A percentile compares a stretch with the other conserved stretches of the same genome.
These are phyloP conservation scores for Anoplopoma fimbria DNA, from an alignment of 2,113 vertebrate species.

Conservation along the genomic window DNA sequence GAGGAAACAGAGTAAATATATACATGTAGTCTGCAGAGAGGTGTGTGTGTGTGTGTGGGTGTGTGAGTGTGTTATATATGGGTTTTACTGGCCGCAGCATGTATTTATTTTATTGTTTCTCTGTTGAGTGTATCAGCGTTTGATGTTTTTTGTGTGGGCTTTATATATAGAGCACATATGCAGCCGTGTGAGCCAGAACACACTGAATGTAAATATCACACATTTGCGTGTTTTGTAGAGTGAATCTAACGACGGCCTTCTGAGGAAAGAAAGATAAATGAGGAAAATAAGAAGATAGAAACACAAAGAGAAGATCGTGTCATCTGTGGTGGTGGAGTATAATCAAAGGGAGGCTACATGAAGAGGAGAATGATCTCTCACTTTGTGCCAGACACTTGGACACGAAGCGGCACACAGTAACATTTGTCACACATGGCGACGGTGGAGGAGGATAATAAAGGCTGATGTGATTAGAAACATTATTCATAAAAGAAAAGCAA, in stretches of 20 bases:
- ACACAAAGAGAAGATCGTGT: constrained; percentile 9
- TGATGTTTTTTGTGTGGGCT: neutral
- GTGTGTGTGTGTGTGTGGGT: neutral
- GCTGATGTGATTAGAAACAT: neutral
- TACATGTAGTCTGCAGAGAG: constrained; percentile 17
- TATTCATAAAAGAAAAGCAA: constrained; percentile 12
- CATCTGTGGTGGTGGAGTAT: constrained; percentile 30
- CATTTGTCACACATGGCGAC: constrained; percentile 22
- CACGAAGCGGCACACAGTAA: constrained; percentile 14
- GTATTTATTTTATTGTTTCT: constrained; percentile 40
- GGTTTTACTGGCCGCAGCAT: neutral
- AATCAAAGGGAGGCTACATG: constrained; percentile 42
- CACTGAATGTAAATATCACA: neutral
- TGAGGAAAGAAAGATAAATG: neutral
- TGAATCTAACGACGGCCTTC: constrained; percentile 41
- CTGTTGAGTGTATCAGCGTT: constrained; percentile 13
- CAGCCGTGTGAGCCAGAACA: constrained; percentile 18
- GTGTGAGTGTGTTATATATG: constrained; percentile 1
- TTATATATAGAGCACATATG: neutral
- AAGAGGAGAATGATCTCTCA: constrained; percentile 29
- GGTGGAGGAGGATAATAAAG: constrained; percentile 26
- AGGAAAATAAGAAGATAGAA: constrained; percentile 3
- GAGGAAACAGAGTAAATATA: constrained; percentile 46
- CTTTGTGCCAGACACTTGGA: too few relatives aligned
- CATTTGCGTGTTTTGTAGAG: neutral